Percentiles rank a stretch among this genome's conserved stretches.
Evolutionary conservation across 2,113 vertebrate genomes (phyloP).

Genomic region (Empidonax traillii): DNA sequence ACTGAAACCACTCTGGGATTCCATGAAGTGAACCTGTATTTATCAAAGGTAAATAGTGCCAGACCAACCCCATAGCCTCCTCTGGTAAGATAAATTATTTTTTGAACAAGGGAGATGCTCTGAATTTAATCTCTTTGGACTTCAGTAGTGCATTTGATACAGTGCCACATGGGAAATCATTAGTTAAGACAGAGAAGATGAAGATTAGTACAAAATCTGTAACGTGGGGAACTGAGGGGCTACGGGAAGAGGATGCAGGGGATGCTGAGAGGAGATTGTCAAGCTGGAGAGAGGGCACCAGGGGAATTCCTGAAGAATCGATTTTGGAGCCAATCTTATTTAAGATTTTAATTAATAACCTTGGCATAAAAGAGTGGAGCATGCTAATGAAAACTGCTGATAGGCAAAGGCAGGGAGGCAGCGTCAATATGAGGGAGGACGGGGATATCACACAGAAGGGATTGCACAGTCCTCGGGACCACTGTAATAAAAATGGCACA

Average conservation of each 20-base stretch:
- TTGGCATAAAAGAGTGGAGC: conserved; percentile 32
- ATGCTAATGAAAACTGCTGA: conserved; percentile 51
- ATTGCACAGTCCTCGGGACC: neutral
- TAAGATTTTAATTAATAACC: conserved; percentile 67
- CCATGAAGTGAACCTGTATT: neutral
- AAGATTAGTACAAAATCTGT: neutral
- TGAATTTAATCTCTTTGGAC: conserved; percentile 43
- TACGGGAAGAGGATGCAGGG: neutral
- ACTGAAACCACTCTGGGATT: neutral
- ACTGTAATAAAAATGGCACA: neutral
- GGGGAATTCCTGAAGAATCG: conserved; percentile 52
- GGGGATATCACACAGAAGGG: neutral
- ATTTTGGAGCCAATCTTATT: conserved; percentile 50
- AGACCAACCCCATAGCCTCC: neutral
- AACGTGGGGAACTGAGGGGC: neutral
- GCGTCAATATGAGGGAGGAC: neutral
- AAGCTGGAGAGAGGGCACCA: neutral
- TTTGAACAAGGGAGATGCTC: neutral
- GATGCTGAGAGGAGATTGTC: neutral
- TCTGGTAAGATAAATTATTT: neutral
- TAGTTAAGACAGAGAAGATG: conserved; percentile 25
- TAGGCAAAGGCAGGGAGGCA: conserved; percentile 6
- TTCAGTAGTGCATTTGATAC: neutral
- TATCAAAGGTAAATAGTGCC: neutral
- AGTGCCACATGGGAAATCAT: conserved; percentile 13